phyloP scores from a whole-genome alignment of 1,140 invertebrate species.

The Acromyrmex echinatior region DNA sequence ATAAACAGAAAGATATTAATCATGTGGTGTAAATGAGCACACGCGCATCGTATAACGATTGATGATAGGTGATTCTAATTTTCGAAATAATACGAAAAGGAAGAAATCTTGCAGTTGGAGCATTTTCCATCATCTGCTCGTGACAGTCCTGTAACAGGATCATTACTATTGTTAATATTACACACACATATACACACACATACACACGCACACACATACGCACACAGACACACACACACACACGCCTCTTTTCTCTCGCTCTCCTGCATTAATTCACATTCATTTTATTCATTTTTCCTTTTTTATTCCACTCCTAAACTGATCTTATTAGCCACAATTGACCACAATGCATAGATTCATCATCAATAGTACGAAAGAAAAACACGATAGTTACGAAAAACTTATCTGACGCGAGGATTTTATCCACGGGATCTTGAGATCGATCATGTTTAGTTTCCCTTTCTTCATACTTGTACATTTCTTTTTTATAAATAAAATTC shows the following conservation, averaged over 20 bases:
- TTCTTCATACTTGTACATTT: slow-evolving; percentile 72
- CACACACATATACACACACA: no score
- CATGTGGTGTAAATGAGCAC: slow-evolving; percentile 22
- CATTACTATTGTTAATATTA: slow-evolving; percentile 23
- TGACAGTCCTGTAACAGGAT: neutral
- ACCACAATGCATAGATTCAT: slow-evolving; percentile 3
- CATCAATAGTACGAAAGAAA: slow-evolving; percentile 21
- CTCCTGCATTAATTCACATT: neutral
- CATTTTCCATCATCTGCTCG: slow-evolving; percentile 25
- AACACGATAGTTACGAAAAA: slow-evolving; percentile 27
- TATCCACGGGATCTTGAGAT: slow-evolving; percentile 36
- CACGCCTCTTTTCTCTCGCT: neutral
- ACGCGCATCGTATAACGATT: slow-evolving; percentile 12
- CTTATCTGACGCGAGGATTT: slow-evolving; percentile 42
- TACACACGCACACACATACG: no score
- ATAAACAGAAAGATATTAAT: slow-evolving; percentile 58
- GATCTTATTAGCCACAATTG: neutral
- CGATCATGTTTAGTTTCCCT: slow-evolving; percentile 60
- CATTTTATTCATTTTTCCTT: slow-evolving; percentile 15
- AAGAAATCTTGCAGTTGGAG: neutral
- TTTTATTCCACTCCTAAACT: neutral
- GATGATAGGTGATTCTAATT: slow-evolving; percentile 35
- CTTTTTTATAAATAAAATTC: slow-evolving; percentile 76
- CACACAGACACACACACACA: no score
- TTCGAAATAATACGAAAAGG: slow-evolving; percentile 28